Evolutionary conservation across 1,140 invertebrate species (phyloP), one percentile per base, ranked within the genome.

Genomic region (Pygmarrhopalites habei): DNA sequence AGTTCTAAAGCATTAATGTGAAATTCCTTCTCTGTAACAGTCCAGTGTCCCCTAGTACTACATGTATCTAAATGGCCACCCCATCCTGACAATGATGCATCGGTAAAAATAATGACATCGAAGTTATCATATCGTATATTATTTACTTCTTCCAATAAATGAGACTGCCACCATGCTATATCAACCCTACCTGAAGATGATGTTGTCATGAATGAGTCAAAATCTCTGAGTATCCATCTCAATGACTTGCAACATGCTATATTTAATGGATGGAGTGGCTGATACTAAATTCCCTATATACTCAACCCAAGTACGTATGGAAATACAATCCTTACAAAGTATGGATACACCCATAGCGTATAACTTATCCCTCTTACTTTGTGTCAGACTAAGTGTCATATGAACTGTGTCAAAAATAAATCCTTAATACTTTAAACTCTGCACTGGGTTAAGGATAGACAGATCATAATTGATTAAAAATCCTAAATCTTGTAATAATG

Each of bases 1-100:
- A 65, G 21, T 59, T 64, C 58, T 19, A 65, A 60, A 14, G 15
- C 49, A 60, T 65, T 65, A 1, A 65, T 60, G 23, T 60, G 58
- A 0, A 2, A 26, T 10, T 2, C 15, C 17, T 44, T 25, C 14
- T 44, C 47, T 5, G 35, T 21, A 1, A 23, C 0, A 15, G 19
- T 26, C 61, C 61, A 62, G 14, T n/a, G n/a, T 15, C 60, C 49
- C 1, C 26, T 23, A 3, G 60, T 15, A 1, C 1, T 17, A 15
- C 0, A 28, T 3, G 26, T 1, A 43, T 46, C 35, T 1, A 1
- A 53, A 7, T 10, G 1, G 2, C 1, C 19, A 2, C 60, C 60
- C 47, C 47, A 61, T 2, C 60, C 60, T 17, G 35, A n/a, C 2
- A 52, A 17, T 43, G 60, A 61, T n/a, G 60, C 60, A 44, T 61